phyloP scores from a whole-genome alignment of 2,888 invertebrate species.

The Heliconius erato region DNA sequence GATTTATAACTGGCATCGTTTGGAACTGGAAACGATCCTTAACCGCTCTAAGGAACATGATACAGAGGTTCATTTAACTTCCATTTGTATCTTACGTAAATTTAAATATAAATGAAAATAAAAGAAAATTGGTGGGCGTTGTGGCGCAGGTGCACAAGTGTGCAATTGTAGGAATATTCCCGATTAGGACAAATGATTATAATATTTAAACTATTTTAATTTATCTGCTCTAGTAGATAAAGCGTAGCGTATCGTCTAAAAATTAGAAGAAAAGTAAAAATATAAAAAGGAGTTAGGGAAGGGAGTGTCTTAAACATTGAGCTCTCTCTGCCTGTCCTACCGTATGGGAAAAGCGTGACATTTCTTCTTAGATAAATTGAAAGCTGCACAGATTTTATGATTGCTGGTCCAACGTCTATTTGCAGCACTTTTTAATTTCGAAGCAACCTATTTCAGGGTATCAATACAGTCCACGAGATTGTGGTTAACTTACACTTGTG shows the following conservation, averaged over 20 bases:
- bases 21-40: not conserved
- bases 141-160: too few species aligned
- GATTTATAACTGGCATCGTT: slow-evolving; percentile 19
- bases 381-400: not conserved
- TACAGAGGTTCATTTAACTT: slow-evolving; percentile 26
- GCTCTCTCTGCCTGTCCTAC: too few species aligned
- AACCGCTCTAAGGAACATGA: slow-evolving; percentile 8
- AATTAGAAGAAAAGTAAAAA: too few species aligned
- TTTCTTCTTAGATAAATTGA: not conserved
- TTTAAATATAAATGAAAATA: not conserved
- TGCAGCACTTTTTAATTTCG: not conserved
- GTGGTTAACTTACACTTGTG: slow-evolving; percentile 11
- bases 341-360: too few species aligned
- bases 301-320: too few species aligned
- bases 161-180: too few species aligned
- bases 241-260: too few species aligned
- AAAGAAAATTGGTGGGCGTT: not conserved
- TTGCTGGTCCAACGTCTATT: not conserved
- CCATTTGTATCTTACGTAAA: not conserved
- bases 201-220: too few species aligned
- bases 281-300: too few species aligned
- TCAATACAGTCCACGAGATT: not conserved
- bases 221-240: too few species aligned
- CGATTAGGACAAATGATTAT: too few species aligned
- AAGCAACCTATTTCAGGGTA: not conserved